Evolutionary conservation across 2,888 invertebrate genomes (phyloP), one percentile per base, ranked within the genome.

Genomic region (Trissoscelio sp.): DNA sequence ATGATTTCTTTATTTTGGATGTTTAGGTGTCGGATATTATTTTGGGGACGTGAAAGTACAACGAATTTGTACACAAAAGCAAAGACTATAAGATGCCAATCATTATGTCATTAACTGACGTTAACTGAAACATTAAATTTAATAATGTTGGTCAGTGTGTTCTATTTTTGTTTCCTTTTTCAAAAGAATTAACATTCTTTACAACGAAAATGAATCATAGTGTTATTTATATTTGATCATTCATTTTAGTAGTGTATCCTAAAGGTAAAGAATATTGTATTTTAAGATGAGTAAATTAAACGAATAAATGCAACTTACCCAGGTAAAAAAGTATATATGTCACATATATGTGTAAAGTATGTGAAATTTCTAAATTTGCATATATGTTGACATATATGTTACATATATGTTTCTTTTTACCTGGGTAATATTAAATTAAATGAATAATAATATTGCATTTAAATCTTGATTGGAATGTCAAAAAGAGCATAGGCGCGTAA

Each of bases 11-110:
- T 12, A 7, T 39, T 20, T 53, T 34, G 18, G 20, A 7, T 58
- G 48, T 22, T 48, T 37, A 53, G 48, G 22, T 48, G 70, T 58
- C 70, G 11, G 34, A 48, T 58, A 16, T 58, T 16, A 46, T 70
- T 55, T 57, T 37, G 11, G 22, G 12, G 16, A 51, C 28, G 22
- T 12, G 53, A 53, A 53, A 12, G 34, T 4, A 6, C 18, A 6
- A 73, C 42, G 53, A 62, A 60, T 62, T 58, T 48, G 16, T 57
- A 34, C 46, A 57, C 24, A 58, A 58, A 58, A 58, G 48, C 58
- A 20, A 70, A 48, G 58, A 58, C 70, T 70, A 48, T 58, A 14
- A 48, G 31, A 12, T 70, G 58, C 70, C 58, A 70, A 69, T 57
- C 69, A 69, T 69, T 44, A 20, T 51, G 69, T 55, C 44, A 22